Evolutionary conservation across 2,797 vertebrate species (phyloP).

Genomic region (Microcaecilia unicolor): DNA sequence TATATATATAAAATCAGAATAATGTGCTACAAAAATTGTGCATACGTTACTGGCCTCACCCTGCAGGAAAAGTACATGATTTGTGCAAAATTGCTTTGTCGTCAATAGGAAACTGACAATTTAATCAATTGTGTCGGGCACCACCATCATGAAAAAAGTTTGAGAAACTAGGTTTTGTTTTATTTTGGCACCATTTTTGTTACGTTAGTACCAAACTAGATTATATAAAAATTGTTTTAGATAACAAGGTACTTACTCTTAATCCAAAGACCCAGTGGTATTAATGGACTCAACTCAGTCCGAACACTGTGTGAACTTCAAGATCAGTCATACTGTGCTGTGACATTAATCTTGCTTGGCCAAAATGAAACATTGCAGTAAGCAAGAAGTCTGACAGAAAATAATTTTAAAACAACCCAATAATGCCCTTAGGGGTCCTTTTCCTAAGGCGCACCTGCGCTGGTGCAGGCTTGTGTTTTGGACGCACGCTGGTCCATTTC

Average conservation of each 20-base stretch:
- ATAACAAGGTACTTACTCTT: too few species aligned
- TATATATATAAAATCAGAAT: constrained; percentile 20
- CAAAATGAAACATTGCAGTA: constrained; percentile 31
- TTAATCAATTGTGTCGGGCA: constrained; percentile 8
- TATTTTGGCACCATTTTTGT: constrained; percentile 31
- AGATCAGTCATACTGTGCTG: constrained; percentile 27
- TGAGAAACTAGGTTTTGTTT: constrained; percentile 12
- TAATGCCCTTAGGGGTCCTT: too few species aligned
- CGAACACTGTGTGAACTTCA: too few species aligned
- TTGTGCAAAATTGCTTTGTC: constrained; percentile 46
- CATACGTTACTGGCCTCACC: constrained; percentile 37
- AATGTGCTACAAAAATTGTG: constrained; percentile 6
- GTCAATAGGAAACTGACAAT: constrained; percentile 41
- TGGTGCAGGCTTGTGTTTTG: too few species aligned
- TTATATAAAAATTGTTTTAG: constrained; percentile 12
- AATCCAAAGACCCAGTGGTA: too few species aligned
- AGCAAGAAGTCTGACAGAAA: constrained; percentile 28
- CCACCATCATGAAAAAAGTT: constrained; percentile 33
- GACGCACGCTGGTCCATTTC: too few species aligned
- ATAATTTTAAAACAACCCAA: constrained; percentile 36
- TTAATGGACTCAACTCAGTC: too few species aligned
- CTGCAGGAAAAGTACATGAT: constrained; percentile 34
- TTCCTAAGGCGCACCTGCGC: too few species aligned
- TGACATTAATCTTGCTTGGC: constrained; percentile 31
- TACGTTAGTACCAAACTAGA: constrained; percentile 26